phyloP scores from a whole-genome alignment of 2,888 invertebrate genomes.

The Idaea dimidiata region DNA sequence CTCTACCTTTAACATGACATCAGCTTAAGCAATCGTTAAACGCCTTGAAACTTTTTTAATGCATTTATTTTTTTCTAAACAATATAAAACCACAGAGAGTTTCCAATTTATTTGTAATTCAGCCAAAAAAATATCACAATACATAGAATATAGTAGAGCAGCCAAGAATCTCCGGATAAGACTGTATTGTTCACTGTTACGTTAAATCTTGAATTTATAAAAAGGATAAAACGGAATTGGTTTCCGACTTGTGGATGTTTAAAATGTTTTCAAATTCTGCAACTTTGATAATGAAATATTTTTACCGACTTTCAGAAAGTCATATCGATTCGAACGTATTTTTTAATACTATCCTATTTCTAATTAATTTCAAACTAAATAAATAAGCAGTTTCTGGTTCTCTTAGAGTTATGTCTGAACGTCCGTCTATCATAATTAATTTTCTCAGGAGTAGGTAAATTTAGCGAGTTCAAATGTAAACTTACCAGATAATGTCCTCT shows the following conservation, averaged over 20 bases:
- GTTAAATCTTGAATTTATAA: constrained; percentile 1
- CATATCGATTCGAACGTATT: too few relatives aligned
- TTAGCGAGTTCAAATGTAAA: too few relatives aligned
- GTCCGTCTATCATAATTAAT: too few relatives aligned
- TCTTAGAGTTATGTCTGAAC: too few relatives aligned
- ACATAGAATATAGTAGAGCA: neutral
- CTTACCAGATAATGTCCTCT: too few relatives aligned
- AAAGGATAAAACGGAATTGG: neutral
- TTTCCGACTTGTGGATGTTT: neutral
- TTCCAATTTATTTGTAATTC: constrained; percentile 1
- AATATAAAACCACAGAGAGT: neutral
- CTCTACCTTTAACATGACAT: too few relatives aligned
- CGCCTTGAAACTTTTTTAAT: too few relatives aligned
- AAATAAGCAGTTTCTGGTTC: too few relatives aligned
- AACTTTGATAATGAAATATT: neutral
- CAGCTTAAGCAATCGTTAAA: too few relatives aligned
- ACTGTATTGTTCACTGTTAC: neutral
- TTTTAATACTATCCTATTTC: too few relatives aligned
- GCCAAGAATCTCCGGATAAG: neutral
- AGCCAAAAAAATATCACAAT: neutral
- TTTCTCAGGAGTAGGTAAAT: too few relatives aligned
- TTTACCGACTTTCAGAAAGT: neutral
- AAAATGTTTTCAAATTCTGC: neutral
- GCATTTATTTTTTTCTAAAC: neutral
- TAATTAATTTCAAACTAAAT: too few relatives aligned